Evolutionary conservation across 35 echinoderm and acorn worm species (phyloP), one percentile per base, ranked within the genome.

Genomic region (Patiria miniata): DNA sequence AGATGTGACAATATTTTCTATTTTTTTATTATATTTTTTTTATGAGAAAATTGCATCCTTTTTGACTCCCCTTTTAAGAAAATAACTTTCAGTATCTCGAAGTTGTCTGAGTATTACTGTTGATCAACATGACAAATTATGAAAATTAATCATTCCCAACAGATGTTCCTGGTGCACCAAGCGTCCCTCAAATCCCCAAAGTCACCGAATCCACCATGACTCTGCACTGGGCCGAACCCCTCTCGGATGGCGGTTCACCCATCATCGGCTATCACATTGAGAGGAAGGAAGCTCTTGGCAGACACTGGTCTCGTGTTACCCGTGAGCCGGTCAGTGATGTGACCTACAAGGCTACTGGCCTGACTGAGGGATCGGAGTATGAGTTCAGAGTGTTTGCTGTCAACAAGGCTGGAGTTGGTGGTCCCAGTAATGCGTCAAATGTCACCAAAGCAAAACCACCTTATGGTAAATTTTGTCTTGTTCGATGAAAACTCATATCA

Each of bases 371-470:
- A 36, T 59, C 86, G 5, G 93, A 99, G 53, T 94, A 95, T 69
- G 89, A 99, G 79, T 99, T 99, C 80, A 85, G 89, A 87, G 90
- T 99, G 51, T 84, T 47, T 69, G 96, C 96, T 57, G 89, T 95
- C 29, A 99, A 99, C 83, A 93, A 99, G 68, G 96, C 93, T 58
- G 96, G 93, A 40, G 55, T 81, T 23, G 85, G 96, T 19, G 85
- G 86, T 28, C 93, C 92, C 87, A 99, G 96, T 79, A 61, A 85
- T 37, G 52, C 53, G 18, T 84, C 82, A 19, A 33, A 60, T 34
- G 5, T 39, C 19, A 60, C 51, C 30, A 84, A 51, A 40, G 93
- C 93, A 39, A 95, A 95, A 40, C 44, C 81, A 89, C 93, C 93
- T 52, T 95, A 91, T 86, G 93, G 93, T 95, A 88, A 84, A 73